phyloP scores from a whole-genome alignment of 2,113 vertebrate species.

The Nanorana parkeri region DNA sequence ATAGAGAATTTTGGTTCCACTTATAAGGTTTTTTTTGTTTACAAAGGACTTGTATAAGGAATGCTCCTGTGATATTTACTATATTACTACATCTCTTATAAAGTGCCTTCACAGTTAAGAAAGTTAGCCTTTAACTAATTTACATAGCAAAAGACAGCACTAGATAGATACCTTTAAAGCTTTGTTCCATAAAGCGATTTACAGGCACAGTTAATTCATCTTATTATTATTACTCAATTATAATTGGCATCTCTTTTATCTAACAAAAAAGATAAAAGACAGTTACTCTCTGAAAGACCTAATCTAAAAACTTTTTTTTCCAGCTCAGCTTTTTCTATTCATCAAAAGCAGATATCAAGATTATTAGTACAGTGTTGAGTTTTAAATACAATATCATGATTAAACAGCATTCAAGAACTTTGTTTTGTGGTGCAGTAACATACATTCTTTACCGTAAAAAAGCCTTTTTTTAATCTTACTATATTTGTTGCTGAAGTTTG shows the following conservation, averaged over 20 bases:
- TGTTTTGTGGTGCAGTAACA: slow-evolving; percentile 32
- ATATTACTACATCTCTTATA: neutral
- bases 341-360: slow-evolving; percentile 37
- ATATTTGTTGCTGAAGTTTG: neutral
- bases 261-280: slow-evolving; percentile 43
- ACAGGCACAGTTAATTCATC: slow-evolving; percentile 36
- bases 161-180: neutral
- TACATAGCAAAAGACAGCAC: neutral
- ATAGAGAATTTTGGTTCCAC: no score
- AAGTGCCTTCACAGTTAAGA: neutral
- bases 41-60: no score
- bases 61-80: neutral
- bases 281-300: slow-evolving; percentile 17
- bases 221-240: slow-evolving; percentile 48
- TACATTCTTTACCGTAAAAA: slow-evolving; percentile 26
- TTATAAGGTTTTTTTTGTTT: no score
- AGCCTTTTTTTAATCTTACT: neutral
- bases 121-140: slow-evolving; percentile 20
- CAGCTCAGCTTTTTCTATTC: slow-evolving; percentile 34
- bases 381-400: slow-evolving; percentile 43
- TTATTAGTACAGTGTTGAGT: slow-evolving; percentile 38
- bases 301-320: slow-evolving; percentile 25
- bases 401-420: slow-evolving; percentile 31
- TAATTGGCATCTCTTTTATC: slow-evolving; percentile 45
- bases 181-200: slow-evolving; percentile 34